These are phyloP conservation scores for Etheostoma nigrum DNA, from an alignment of 2,797 vertebrate species.

Conservation along the genomic window DNA sequence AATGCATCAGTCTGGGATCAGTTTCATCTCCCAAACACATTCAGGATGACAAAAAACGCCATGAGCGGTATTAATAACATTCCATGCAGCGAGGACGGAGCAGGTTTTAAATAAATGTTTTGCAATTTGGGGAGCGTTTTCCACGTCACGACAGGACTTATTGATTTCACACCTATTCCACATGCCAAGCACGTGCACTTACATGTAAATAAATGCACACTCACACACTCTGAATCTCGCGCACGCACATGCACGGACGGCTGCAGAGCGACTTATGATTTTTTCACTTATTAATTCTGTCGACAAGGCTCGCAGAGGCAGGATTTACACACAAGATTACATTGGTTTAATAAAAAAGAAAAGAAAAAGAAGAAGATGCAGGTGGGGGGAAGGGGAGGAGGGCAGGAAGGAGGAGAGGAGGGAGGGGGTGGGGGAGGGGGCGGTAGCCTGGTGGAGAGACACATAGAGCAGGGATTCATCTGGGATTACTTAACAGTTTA, in stretches of 20 bases:
- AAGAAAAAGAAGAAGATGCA: slow-evolving; percentile 27
- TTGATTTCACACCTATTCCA: slow-evolving; percentile 82
- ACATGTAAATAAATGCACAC: slow-evolving; percentile 76
- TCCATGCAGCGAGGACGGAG: slow-evolving; percentile 56
- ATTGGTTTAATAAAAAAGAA: slow-evolving; percentile 73
- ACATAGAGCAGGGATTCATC: slow-evolving; percentile 79
- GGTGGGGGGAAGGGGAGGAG: slow-evolving; percentile 37
- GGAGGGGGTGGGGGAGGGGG: slow-evolving; percentile 57
- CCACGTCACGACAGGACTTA: slow-evolving; percentile 74
- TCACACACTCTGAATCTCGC: slow-evolving; percentile 33
- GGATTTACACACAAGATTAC: slow-evolving; percentile 85
- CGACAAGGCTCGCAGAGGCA: slow-evolving; percentile 79
- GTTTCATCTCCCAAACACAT: slow-evolving; percentile 74
- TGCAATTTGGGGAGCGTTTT: slow-evolving; percentile 70
- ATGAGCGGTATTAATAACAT: slow-evolving; percentile 74
- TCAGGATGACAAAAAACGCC: slow-evolving; percentile 64
- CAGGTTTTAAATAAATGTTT: slow-evolving; percentile 72
- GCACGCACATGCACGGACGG: slow-evolving; percentile 52
- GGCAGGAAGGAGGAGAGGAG: slow-evolving; percentile 12
- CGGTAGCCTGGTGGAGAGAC: slow-evolving; percentile 72
- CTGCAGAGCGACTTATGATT: slow-evolving; percentile 76
- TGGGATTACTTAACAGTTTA: slow-evolving; percentile 84
- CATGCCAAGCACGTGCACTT: slow-evolving; percentile 71
- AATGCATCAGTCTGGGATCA: slow-evolving; percentile 75
- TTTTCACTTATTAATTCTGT: slow-evolving; percentile 83